Conservation (phyloP, 2,888 invertebrate genomes). For the Ferdinandea cuprea region DNA sequence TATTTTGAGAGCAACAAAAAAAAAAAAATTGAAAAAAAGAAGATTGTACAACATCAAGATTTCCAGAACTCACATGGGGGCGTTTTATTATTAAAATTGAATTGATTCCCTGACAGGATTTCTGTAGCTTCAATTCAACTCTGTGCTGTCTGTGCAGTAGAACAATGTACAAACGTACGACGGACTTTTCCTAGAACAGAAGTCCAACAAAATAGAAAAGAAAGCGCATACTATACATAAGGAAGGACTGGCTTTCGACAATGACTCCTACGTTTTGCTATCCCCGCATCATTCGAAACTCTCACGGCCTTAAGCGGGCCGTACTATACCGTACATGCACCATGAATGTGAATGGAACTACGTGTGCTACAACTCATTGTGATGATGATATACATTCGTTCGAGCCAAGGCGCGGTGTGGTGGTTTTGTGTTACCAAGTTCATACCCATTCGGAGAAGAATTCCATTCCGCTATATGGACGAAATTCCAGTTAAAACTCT, state of each 20-base stretch:
- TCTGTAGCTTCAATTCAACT: background rate
- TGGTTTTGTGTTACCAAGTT: constrained; percentile 16
- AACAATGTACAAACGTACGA: constrained; percentile 33
- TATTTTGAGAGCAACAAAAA: background rate
- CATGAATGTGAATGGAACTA: background rate
- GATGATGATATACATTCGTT: constrained; percentile 32
- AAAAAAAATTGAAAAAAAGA: constrained; percentile 21
- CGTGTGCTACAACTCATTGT: constrained; percentile 10
- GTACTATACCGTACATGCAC: background rate
- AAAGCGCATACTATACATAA: constrained; percentile 4
- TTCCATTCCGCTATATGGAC: constrained; percentile 11
- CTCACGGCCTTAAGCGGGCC: background rate
- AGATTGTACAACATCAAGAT: constrained; percentile 46
- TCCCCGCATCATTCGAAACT: background rate
- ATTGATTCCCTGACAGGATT: constrained; percentile 51
- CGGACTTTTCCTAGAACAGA: background rate
- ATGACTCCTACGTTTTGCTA: background rate
- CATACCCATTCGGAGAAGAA: background rate
- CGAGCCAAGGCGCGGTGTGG: constrained; percentile 11
- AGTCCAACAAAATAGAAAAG: background rate
- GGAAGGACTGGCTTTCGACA: constrained; percentile 21
- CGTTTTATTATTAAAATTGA: constrained; percentile 64
- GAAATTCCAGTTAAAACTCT: constrained; percentile 5
- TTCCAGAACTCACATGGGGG: constrained; percentile 49
- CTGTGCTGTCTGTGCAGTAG: background rate